phyloP scores from a whole-genome alignment of 1,140 invertebrate species.

The Hyposmocoma kahamanoa region DNA sequence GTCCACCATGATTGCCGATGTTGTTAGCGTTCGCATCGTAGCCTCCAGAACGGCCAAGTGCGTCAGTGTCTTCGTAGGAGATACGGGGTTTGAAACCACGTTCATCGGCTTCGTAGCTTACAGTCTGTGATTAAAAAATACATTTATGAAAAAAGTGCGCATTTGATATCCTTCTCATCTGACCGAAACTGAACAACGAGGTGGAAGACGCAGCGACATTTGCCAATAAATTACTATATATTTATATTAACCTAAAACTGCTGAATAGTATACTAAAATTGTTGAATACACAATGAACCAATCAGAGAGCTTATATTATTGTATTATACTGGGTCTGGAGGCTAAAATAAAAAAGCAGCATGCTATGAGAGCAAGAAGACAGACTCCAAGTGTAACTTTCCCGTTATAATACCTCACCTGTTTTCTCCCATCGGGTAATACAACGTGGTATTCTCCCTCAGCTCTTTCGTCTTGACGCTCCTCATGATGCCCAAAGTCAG shows the following conservation, averaged over 20 bases:
- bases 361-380: too few relatives aligned
- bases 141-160: not conserved
- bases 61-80: constrained; percentile 60
- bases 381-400: too few relatives aligned
- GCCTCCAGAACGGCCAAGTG: constrained; percentile 26
- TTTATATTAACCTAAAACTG: too few relatives aligned
- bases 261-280: too few relatives aligned
- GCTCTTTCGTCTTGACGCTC: constrained; percentile 78
- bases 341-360: too few relatives aligned
- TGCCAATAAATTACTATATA: too few relatives aligned
- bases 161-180: too few relatives aligned
- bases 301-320: too few relatives aligned
- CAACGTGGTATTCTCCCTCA: constrained; percentile 82
- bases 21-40: constrained; percentile 48
- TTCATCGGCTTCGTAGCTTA: constrained; percentile 84
- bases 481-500: constrained; percentile 83
- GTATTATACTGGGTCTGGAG: too few relatives aligned
- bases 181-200: too few relatives aligned
- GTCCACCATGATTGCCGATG: constrained; percentile 18
- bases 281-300: too few relatives aligned
- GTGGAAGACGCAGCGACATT: too few relatives aligned
- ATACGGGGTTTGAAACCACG: constrained; percentile 85
- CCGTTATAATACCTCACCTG: constrained; percentile 74
- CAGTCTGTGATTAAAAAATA: constrained; percentile 70
- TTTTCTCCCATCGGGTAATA: constrained; percentile 83